Conservation (phyloP, 2,888 invertebrate genomes). For the Nomada lathburiana region DNA sequence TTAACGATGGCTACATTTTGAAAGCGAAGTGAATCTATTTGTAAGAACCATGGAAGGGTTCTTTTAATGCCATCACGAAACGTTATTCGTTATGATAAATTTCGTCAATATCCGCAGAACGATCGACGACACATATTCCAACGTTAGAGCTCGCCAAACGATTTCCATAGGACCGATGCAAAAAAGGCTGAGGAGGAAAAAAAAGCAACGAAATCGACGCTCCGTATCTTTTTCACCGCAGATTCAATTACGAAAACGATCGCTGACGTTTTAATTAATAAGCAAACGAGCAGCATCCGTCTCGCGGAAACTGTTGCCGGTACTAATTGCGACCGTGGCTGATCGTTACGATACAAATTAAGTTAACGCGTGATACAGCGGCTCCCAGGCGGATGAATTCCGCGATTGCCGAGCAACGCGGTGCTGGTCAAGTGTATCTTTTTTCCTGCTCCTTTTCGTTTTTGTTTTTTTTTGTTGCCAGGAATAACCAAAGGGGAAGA, state of each 20-base stretch:
- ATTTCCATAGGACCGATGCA: neutral
- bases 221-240: too few species aligned
- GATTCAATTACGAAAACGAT: neutral
- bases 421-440: neutral
- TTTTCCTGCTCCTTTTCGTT: neutral
- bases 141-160: too few species aligned
- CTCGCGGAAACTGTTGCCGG: conserved; percentile 15
- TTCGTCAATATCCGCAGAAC: too few species aligned
- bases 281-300: neutral
- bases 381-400: conserved; percentile 24
- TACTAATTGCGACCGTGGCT: conserved; percentile 26
- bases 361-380: conserved; percentile 34
- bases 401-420: conserved; percentile 18
- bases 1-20: too few species aligned
- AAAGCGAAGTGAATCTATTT: too few species aligned
- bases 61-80: too few species aligned
- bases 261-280: conserved; percentile 36
- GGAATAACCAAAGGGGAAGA: conserved; percentile 39
- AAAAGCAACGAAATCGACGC: neutral
- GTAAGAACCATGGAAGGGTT: too few species aligned
- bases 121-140: too few species aligned
- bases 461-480: conserved; percentile 35
- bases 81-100: too few species aligned
- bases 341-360: conserved; percentile 39
- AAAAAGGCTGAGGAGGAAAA: neutral